Percentiles rank a stretch among this genome's conserved stretches.
phyloP scores from a whole-genome alignment of 2,888 invertebrate species.

The Eudasyphora cyanicolor region DNA sequence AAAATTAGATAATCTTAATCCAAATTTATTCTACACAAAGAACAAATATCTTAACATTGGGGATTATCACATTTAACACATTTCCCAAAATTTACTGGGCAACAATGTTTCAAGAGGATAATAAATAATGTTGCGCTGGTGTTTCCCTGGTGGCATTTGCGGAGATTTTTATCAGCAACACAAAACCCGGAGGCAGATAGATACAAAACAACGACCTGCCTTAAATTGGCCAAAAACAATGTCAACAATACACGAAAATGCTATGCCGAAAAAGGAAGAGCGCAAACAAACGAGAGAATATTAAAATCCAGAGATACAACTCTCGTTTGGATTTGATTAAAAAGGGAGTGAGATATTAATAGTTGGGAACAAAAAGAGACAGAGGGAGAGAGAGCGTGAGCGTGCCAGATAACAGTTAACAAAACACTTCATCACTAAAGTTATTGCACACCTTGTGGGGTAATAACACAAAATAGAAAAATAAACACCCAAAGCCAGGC shows the following conservation, averaged over 20 bases:
- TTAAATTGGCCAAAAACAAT: neutral
- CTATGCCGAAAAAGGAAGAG: neutral
- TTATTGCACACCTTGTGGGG: constrained; percentile 8
- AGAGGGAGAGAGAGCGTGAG: constrained; percentile 12
- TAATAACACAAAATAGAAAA: neutral
- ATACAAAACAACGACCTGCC: constrained; percentile 13
- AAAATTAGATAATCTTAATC: too few relatives aligned
- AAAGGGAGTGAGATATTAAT: neutral
- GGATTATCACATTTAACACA: too few relatives aligned
- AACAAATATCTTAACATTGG: too few relatives aligned
- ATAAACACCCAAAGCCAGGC: neutral
- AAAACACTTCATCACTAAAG: neutral
- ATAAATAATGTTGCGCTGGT: neutral
- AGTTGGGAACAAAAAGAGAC: neutral
- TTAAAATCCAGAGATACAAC: too few relatives aligned
- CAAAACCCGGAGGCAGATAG: neutral
- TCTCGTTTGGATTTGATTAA: too few relatives aligned
- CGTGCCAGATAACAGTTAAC: neutral
- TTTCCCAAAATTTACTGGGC: neutral
- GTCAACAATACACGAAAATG: neutral
- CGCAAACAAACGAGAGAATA: too few relatives aligned
- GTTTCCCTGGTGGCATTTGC: neutral
- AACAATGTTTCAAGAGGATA: neutral
- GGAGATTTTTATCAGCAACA: neutral
- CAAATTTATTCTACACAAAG: too few relatives aligned